Conservation (phyloP, 2,113 vertebrate species). For the Pollachius pollachius region DNA sequence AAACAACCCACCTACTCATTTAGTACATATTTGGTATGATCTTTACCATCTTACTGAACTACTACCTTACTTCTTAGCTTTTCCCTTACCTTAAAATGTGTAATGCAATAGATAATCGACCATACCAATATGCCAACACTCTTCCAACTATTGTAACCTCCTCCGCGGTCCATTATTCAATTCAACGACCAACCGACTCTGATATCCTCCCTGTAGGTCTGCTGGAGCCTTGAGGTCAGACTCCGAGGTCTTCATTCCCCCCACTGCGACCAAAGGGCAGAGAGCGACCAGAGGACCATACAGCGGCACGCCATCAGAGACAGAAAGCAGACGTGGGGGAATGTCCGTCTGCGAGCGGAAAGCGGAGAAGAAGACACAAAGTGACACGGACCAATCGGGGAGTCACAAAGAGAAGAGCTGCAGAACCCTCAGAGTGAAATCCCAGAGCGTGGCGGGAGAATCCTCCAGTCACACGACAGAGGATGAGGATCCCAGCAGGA, state of each 20-base stretch:
- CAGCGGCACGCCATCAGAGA: constrained; percentile 17
- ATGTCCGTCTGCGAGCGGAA: neutral
- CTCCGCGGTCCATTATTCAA: neutral
- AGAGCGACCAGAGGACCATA: constrained; percentile 17
- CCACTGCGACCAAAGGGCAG: neutral
- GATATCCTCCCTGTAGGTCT: constrained; percentile 19
- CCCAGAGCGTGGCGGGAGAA: constrained; percentile 6
- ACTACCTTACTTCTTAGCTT: neutral
- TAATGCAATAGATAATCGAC: neutral
- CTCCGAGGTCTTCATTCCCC: neutral
- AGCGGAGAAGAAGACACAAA: neutral
- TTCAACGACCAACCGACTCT: neutral
- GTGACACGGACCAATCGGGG: constrained; percentile 1
- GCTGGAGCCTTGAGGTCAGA: constrained; percentile 7
- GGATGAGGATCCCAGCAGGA: constrained; percentile 4
- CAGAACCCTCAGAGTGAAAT: neutral
- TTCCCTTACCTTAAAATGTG: neutral
- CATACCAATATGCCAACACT: neutral
- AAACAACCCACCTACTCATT: no score
- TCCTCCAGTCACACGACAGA: constrained; percentile 1
- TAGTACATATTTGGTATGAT: no score
- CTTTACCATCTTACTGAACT: no score
- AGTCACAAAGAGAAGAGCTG: constrained; percentile 16
- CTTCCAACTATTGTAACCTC: no score
- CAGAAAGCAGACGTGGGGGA: constrained; percentile 6